These are phyloP conservation scores for Melanotaenia parkinsoni DNA, from an alignment of 2,797 vertebrate species.

Conservation along the genomic window DNA sequence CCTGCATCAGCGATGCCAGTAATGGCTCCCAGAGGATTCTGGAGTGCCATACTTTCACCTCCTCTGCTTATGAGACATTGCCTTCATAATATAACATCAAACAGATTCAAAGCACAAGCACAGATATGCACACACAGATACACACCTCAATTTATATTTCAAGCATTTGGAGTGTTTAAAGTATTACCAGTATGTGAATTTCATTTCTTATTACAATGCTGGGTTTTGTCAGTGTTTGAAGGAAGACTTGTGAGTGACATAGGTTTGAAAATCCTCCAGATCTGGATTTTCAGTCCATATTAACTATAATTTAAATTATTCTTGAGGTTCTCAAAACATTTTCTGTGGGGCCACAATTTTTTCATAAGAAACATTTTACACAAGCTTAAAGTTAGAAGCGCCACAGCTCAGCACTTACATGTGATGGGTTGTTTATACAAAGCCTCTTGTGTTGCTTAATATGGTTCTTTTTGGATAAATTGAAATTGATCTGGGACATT, in stretches of 20 bases:
- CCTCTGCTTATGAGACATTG: conserved; percentile 64
- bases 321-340: neutral
- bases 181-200: conserved; percentile 50
- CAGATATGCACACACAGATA: neutral
- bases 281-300: neutral
- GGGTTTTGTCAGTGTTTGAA: neutral
- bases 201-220: conserved; percentile 26
- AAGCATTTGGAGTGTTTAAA: conserved; percentile 51
- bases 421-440: neutral
- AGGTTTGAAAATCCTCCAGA: neutral
- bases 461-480: neutral
- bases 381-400: neutral
- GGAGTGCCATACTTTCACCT: conserved; percentile 66
- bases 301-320: neutral
- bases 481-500: neutral
- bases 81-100: conserved; percentile 64
- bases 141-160: conserved; percentile 57
- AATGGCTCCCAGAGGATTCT: conserved; percentile 82
- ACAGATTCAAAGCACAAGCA: conserved; percentile 45
- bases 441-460: neutral
- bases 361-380: neutral
- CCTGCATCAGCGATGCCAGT: conserved; percentile 84
- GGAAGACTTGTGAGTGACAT: neutral
- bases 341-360: neutral
- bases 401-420: neutral